Evolutionary conservation across 1,140 invertebrate genomes (phyloP).

Genomic region (Temnothorax nylanderi): DNA sequence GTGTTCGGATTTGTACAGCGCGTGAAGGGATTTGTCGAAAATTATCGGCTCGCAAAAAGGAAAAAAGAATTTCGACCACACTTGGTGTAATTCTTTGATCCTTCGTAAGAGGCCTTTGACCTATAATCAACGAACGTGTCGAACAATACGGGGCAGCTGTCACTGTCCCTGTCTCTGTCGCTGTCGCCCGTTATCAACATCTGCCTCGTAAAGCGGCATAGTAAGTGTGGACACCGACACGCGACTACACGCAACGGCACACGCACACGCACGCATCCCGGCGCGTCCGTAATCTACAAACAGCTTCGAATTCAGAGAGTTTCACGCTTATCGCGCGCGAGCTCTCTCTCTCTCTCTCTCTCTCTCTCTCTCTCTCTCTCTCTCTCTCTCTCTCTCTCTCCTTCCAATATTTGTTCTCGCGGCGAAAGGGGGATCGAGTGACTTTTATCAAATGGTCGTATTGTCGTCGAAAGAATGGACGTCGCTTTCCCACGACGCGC

Average conservation of each 20-base stretch:
- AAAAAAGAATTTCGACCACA: constrained; percentile 35
- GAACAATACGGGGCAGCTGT: constrained; percentile 79
- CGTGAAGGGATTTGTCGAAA: not conserved
- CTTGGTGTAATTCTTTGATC: constrained; percentile 64
- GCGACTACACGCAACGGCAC: not conserved
- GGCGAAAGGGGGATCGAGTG: constrained; percentile 68
- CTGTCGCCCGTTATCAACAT: constrained; percentile 77
- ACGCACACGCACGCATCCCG: not conserved
- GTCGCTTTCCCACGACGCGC: constrained; percentile 59
- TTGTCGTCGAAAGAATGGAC: constrained; percentile 71
- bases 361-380: too few relatives aligned
- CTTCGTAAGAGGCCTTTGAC: constrained; percentile 75
- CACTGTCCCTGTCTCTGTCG: constrained; percentile 72
- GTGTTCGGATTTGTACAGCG: not conserved
- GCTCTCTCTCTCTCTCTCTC: not conserved
- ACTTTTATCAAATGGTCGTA: constrained; percentile 72
- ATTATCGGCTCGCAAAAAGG: not conserved
- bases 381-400: constrained; percentile 13
- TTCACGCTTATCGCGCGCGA: constrained; percentile 70
- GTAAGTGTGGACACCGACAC: constrained; percentile 47
- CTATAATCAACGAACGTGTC: constrained; percentile 75
- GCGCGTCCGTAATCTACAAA: constrained; percentile 70
- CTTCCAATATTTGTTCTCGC: constrained; percentile 76
- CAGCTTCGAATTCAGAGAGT: constrained; percentile 74
- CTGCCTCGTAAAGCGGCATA: constrained; percentile 75